Base-by-base conservation (phyloP, 2,888 invertebrate species). In the Lasioglossum villosulum region DNA sequence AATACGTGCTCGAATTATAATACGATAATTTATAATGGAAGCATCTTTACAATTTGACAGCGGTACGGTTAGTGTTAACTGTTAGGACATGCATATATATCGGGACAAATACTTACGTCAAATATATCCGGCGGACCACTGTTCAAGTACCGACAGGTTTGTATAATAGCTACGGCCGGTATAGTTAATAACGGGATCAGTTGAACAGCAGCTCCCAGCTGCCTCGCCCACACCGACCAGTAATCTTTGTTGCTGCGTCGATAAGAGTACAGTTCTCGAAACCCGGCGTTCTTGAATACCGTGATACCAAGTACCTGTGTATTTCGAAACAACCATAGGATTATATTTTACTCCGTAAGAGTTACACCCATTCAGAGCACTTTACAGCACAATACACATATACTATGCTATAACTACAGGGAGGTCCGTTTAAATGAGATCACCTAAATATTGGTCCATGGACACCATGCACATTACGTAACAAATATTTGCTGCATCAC, bases 51-150 rank as follows among this genome's bases (percentile, higher is more conserved):
- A 10, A 39, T 39, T 39, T 2, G 39, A 39, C 39, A 8, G 39
- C 39, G 39, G 39, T 39, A 10, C 39, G 12, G 42, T 42, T 42
- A 42, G 42, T 42, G 2, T 59, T 27, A 12, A n/a, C n/a, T n/a
- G n/a, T n/a, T n/a, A n/a, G n/a, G n/a, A n/a, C n/a, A n/a, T n/a
- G n/a, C n/a, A n/a, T n/a, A n/a, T n/a, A n/a, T n/a, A n/a, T 68
- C 4, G 23, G 48, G 39, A 84, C 52, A 37, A 30, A 63, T 63
- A 63, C 97, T 96, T 95, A 98, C 98, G 94, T 98, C 98, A 80
- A 98, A 96, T 92, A 98, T 97, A 95, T 98, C 98, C 0, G 97
- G 96, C n/a, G 98, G 98, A 52, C 98, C 98, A 88, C 96, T 97
- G 90, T 97, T 97, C 91, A 98, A 96, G 95, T 98, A 98, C 74